Conservation (phyloP, 2,113 vertebrate species). For the Phrynosoma platyrhinos region DNA sequence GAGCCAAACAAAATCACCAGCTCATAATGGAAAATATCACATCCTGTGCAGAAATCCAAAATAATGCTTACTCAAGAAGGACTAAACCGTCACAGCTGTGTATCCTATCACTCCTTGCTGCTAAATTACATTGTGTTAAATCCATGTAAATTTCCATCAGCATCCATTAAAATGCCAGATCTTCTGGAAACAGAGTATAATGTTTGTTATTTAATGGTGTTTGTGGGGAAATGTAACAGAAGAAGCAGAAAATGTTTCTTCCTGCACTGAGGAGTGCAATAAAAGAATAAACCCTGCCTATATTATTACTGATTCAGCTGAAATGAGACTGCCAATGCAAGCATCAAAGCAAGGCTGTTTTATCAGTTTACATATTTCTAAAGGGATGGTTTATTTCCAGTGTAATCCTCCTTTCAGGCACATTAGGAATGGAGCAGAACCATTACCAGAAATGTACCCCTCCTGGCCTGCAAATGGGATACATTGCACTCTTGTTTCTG, state of each 20-base stretch:
- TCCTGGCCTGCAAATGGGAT: slow-evolving; percentile 62
- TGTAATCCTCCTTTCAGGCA: slow-evolving; percentile 55
- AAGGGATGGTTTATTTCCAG: slow-evolving; percentile 59
- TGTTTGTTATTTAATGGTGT: not conserved
- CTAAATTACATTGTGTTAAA: slow-evolving; percentile 13
- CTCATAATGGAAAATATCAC: slow-evolving; percentile 55
- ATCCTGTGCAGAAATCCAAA: slow-evolving; percentile 45
- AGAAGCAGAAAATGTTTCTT: slow-evolving; percentile 48
- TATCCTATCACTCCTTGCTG: slow-evolving; percentile 41
- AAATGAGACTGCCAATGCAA: slow-evolving; percentile 66
- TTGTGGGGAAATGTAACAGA: not conserved
- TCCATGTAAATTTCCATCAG: slow-evolving; percentile 33
- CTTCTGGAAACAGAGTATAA: slow-evolving; percentile 52
- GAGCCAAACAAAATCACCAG: slow-evolving; percentile 45
- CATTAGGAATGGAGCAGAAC: slow-evolving; percentile 53
- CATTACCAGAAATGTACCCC: slow-evolving; percentile 39
- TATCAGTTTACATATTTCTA: slow-evolving; percentile 73
- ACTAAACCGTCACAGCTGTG: slow-evolving; percentile 24
- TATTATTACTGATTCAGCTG: slow-evolving; percentile 64
- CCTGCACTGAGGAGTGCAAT: slow-evolving; percentile 51
- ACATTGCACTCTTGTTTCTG: slow-evolving; percentile 43
- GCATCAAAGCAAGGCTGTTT: slow-evolving; percentile 70
- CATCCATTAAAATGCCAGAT: slow-evolving; percentile 34
- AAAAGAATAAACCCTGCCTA: slow-evolving; percentile 6
- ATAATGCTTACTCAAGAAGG: slow-evolving; percentile 25